A percentile compares a stretch with the other conserved stretches of the same genome.
Conservation (phyloP, 1,140 invertebrate genomes). For the Drosophila suzukii region DNA sequence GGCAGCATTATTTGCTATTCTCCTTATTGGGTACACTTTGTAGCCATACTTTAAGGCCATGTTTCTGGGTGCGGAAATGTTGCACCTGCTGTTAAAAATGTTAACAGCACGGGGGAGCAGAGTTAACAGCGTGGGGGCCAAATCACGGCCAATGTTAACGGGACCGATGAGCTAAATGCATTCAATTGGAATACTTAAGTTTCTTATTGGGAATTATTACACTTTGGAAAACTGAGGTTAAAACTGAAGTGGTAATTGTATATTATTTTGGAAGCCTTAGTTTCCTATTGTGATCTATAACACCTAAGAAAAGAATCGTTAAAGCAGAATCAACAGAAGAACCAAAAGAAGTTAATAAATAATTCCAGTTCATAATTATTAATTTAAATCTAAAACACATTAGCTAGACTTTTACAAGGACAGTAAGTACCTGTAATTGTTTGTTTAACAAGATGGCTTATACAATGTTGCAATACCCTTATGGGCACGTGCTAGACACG, state of each 20-base stretch:
- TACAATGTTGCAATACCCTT: slow-evolving; percentile 1
- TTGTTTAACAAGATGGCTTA: neutral
- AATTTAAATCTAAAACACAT: neutral
- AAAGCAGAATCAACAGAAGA: too few relatives aligned
- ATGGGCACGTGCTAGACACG: slow-evolving; percentile 64
- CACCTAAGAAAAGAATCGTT: too few relatives aligned
- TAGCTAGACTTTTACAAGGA: neutral
- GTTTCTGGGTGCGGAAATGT: slow-evolving; percentile 40
- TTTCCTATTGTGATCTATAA: too few relatives aligned
- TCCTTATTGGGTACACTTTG: slow-evolving; percentile 66
- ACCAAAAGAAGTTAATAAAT: too few relatives aligned
- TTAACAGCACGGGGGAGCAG: slow-evolving; percentile 54
- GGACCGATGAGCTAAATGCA: slow-evolving; percentile 18
- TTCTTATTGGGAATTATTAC: neutral
- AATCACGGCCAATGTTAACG: slow-evolving; percentile 31
- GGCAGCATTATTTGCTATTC: slow-evolving; percentile 68
- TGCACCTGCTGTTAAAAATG: slow-evolving; percentile 64
- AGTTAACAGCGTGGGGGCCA: slow-evolving; percentile 63
- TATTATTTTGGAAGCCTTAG: too few relatives aligned
- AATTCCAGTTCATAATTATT: too few relatives aligned
- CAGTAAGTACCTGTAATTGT: neutral
- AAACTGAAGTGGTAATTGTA: too few relatives aligned
- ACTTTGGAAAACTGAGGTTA: neutral
- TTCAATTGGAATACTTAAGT: neutral
- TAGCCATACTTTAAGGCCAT: slow-evolving; percentile 1